A percentile compares a stretch with the other conserved stretches of the same genome.
phyloP scores from a whole-genome alignment of 2,888 invertebrate species.

The Ariolimax columbianus region DNA sequence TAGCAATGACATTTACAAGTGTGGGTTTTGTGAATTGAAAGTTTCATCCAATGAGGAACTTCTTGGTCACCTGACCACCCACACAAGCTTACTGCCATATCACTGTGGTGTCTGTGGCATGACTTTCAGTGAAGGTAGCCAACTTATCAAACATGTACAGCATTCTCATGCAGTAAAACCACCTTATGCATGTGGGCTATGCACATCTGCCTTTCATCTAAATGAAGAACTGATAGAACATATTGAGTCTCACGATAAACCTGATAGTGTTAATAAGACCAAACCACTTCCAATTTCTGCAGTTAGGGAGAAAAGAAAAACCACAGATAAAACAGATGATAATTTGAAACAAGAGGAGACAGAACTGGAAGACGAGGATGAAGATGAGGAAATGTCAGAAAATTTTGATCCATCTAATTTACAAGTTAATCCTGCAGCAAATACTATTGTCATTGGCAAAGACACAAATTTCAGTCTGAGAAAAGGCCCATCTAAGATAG shows the following conservation, averaged over 20 bases:
- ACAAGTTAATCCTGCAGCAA: neutral
- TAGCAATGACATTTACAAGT: conserved; percentile 16
- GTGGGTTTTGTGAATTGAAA: conserved; percentile 42
- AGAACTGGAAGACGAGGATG: conserved; percentile 13
- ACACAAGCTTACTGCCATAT: conserved; percentile 33
- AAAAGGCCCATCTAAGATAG: conserved; percentile 45
- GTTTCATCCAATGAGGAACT: conserved; percentile 20
- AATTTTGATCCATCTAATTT: conserved; percentile 1
- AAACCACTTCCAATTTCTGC: neutral
- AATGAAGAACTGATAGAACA: conserved; percentile 32
- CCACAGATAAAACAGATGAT: neutral
- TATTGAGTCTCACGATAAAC: conserved; percentile 12
- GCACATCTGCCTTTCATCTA: conserved; percentile 31
- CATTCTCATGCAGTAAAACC: conserved; percentile 24
- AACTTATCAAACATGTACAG: conserved; percentile 35
- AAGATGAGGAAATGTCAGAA: conserved; percentile 5
- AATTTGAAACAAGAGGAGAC: conserved; percentile 8
- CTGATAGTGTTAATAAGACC: neutral
- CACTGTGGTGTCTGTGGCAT: conserved; percentile 34
- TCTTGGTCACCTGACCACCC: conserved; percentile 26
- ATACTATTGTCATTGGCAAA: conserved; percentile 32
- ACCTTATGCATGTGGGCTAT: conserved; percentile 43
- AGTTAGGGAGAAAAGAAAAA: neutral
- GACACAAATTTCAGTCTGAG: conserved; percentile 38
- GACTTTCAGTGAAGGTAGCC: conserved; percentile 34